Evolutionary conservation across 2,888 invertebrate species (phyloP).

Genomic region (Podotricha telesiphe): DNA sequence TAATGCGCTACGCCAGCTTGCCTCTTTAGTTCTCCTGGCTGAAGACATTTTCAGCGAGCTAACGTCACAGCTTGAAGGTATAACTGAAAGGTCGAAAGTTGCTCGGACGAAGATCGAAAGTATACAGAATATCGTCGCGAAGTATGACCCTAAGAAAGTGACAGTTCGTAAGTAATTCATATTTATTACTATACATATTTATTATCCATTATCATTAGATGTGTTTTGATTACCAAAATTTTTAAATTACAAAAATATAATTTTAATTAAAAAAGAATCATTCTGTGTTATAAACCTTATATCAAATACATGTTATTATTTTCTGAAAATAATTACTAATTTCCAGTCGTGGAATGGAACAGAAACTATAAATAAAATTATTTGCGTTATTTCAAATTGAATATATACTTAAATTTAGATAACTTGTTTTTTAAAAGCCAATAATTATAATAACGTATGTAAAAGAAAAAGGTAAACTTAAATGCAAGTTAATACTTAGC

Average conservation of each 20-base stretch:
- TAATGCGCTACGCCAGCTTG: slow-evolving; percentile 92
- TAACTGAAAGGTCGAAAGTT: slow-evolving; percentile 88
- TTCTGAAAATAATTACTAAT: background rate
- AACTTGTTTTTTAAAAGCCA: background rate
- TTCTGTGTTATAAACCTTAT: too few relatives aligned
- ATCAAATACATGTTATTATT: too few relatives aligned
- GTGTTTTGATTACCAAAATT: too few relatives aligned
- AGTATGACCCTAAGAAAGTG: slow-evolving; percentile 93
- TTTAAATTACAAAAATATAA: too few relatives aligned
- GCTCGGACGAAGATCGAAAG: slow-evolving; percentile 88
- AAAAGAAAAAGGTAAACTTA: background rate
- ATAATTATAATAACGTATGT: background rate
- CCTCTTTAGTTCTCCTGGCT: slow-evolving; percentile 91
- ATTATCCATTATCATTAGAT: too few relatives aligned
- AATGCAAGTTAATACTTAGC: slow-evolving; percentile 1
- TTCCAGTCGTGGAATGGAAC: background rate
- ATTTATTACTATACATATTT: slow-evolving; percentile 1
- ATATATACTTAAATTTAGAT: background rate
- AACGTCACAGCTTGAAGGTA: slow-evolving; percentile 88
- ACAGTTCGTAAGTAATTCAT: slow-evolving; percentile 93
- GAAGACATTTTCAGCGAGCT: slow-evolving; percentile 94
- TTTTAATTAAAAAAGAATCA: background rate
- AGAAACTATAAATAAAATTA: background rate
- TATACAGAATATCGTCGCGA: slow-evolving; percentile 88
- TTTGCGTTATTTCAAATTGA: background rate